Base-by-base conservation (phyloP, 2,113 vertebrate species). In the Myotis yumanensis region DNA sequence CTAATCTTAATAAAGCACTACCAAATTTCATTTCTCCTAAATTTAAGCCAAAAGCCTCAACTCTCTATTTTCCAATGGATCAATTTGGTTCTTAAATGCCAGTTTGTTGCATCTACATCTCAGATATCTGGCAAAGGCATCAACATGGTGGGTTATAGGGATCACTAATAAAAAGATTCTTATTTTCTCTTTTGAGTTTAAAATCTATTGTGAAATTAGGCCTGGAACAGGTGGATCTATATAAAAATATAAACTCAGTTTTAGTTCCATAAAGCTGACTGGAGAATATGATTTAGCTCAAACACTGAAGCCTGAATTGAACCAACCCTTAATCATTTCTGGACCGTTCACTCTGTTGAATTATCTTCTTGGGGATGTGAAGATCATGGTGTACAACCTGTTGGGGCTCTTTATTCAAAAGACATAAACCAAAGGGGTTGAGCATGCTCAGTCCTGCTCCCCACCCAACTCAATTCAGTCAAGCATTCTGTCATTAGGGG, bases 181-280 rank as follows among this genome's bases (percentile, higher is more conserved):
- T 71, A 73, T 86, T 89, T 86, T 75, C 40, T 85, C 18, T 79
- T 73, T 17, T 54, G 57, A 88, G 9, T 91, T 92, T 57, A 94
- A 30, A 86, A 48, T 85, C 18, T 89, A 37, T 73, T 73, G 77
- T 80, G 35, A 90, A 90, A 28, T 87, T 59, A 92, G 8, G 17
- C 20, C 32, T 48, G 11, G 23, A 48, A 12, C 46, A 85, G 4
- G 37, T 48, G 23, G 77, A 72, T 40, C 20, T 22, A 40, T 72
- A 80, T 40, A 32, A 86, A 62, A 59, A 71, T 52, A 43, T 40
- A 7, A 93, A n/a, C 30, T 54, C 17, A 6, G 11, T 35, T 77
- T 54, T 76, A 46, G 35, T 25, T 66, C 23, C 23, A 17, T 37
- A 48, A 32, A 76, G 30, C 37, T 48, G 10, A 80, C 35, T 88